These are phyloP conservation scores for Tryphoninae sp. DNA, from an alignment of 2,888 invertebrate genomes.

Conservation along the genomic window DNA sequence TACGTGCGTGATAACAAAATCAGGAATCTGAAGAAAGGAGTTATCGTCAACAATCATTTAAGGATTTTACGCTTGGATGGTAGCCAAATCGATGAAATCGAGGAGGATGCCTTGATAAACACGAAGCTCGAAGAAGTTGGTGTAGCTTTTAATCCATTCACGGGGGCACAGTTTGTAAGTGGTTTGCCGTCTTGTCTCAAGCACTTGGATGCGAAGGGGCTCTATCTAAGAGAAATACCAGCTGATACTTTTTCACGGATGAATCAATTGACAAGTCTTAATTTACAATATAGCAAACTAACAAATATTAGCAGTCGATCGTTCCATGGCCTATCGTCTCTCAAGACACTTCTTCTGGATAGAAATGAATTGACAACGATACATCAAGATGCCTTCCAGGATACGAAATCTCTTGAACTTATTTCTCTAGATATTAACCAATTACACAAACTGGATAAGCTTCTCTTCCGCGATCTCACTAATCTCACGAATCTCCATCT, in stretches of 20 bases:
- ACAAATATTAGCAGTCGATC: too few species aligned
- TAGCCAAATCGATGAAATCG: conserved; percentile 78
- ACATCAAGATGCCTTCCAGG: not conserved
- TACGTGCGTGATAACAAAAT: conserved; percentile 68
- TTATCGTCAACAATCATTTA: conserved; percentile 73
- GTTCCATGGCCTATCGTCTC: too few species aligned
- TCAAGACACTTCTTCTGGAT: too few species aligned
- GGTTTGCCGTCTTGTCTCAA: too few species aligned
- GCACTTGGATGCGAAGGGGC: too few species aligned
- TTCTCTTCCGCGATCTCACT: not conserved
- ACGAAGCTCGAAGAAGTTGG: conserved; percentile 69
- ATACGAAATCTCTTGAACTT: not conserved
- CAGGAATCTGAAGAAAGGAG: conserved; percentile 62
- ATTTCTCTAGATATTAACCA: not conserved
- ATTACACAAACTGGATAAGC: not conserved
- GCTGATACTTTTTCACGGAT: too few species aligned
- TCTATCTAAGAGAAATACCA: too few species aligned
- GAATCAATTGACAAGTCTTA: too few species aligned
- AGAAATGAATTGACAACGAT: too few species aligned
- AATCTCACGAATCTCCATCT: not conserved
- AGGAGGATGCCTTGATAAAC: conserved; percentile 77
- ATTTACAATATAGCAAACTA: too few species aligned
- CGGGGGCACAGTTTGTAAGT: too few species aligned
- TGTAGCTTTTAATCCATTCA: conserved; percentile 58
- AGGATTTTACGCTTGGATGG: conserved; percentile 77